Evolutionary conservation across 2,888 invertebrate genomes (phyloP), one percentile per base, ranked within the genome.

Genomic region (Meteorus colon): DNA sequence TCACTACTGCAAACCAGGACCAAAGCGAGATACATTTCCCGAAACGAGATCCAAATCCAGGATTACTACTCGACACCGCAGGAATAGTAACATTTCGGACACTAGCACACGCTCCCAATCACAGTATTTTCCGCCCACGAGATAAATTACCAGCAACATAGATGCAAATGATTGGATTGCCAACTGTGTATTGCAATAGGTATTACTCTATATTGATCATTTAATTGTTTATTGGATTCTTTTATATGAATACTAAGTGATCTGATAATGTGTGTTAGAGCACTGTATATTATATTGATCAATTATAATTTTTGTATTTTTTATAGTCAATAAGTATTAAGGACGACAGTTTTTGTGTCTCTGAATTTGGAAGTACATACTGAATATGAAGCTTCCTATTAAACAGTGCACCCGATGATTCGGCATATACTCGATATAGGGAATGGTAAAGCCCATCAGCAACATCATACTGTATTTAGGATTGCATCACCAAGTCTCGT

Each of bases 121-220:
- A 34, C 34, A 73, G 41, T 75, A 77, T 75, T 75, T 71, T 69
- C 73, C 72, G 37, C 68, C 41, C 41, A 41, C 8, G 10, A 12
- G 8, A 51, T 48, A 73, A 51, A 76, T 79, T 78, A 80, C 73
- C 73, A 71, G 59, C 63, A 68, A 74, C 74, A 65, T 74, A 77
- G 77, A 80, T 77, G 74, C 73, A 62, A 78, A 77, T 82, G 79
- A 82, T 83, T 82, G 79, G 75, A 80, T 80, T 73, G 78, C 75
- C 77, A 74, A 80, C 80, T 71, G 75, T 80, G 77, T 77, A 74
- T 68, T 37, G n/a, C 63, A 34, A 34, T 34, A 6, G 68, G 59
- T 51, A 16, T 66, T 74, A 76, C 74, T 67, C 74, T 74, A 80
- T 81, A 80, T 78, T 77, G 79, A 82, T 82, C 72, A 60, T 75